Base-by-base conservation (phyloP, 2,113 vertebrate genomes). In the Arothron firmamentum region DNA sequence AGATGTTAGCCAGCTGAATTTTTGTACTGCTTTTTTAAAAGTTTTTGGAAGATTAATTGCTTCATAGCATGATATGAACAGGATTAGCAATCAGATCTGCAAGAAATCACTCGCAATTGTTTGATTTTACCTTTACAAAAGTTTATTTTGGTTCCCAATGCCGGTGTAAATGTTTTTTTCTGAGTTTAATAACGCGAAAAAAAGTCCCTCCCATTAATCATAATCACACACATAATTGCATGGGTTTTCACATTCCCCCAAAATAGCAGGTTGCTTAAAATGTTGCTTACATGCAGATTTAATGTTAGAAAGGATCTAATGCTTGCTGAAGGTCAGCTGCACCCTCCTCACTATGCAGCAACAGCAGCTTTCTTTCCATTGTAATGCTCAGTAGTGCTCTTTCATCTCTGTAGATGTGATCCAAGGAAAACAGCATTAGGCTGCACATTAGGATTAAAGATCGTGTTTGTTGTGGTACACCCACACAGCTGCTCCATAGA, bases 381-480 rank as follows among this genome's bases (percentile, higher is more conserved):
- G 75, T 7, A 82, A 79, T 82, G 60, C 58, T 82, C 25, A 65
- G 52, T 53, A 11, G 47, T 17, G n/a, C 54, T 56, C 77, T 82
- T 86, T 75, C 75, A 84, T 86, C 81, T 75, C 65, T 63, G 48
- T 62, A 54, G 67, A 69, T 70, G 43, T 52, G 52, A 65, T 77
- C 71, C 69, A 83, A 79, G 75, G 65, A 69, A 81, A 84, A 79
- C 64, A 79, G 67, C 69, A 74, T 79, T 59, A 58, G 19, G 25
- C 51, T 50, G 38, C 59, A 67, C 65, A 62, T 75, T 80, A 72
- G 63, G 70, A 75, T 62, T 68, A 58, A 74, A 67, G 74, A 75
- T 62, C 56, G 68, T 64, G 18, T 38, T 68, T 56, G 56, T 65
- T 62, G 51, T 55, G 52, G 51, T 65, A 50, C 64, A n/a, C 52